A percentile compares a stretch with the other conserved stretches of the same genome.
phyloP scores from a whole-genome alignment of 2,797 vertebrate genomes.

The Oreortyx pictus region DNA sequence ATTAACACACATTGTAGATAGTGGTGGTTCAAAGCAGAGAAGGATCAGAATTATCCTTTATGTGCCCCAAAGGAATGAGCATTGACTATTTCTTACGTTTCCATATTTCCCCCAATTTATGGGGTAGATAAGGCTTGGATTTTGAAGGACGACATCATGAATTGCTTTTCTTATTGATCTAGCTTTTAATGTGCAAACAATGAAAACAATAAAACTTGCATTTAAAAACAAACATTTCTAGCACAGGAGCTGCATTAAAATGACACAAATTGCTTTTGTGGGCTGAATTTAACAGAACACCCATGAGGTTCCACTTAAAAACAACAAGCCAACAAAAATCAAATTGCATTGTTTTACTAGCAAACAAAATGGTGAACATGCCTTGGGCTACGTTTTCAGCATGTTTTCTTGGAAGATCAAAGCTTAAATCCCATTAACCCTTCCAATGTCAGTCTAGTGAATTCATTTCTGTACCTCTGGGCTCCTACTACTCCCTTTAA shows the following conservation, averaged over 20 bases:
- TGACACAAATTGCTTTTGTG: constrained; percentile 74
- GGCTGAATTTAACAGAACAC: constrained; percentile 73
- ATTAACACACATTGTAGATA: neutral
- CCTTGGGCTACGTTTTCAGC: constrained; percentile 77
- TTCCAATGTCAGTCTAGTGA: constrained; percentile 31
- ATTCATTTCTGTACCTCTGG: constrained; percentile 26
- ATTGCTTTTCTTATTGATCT: constrained; percentile 59
- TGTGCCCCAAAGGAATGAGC: neutral
- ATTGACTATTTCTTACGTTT: neutral
- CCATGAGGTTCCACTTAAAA: constrained; percentile 81
- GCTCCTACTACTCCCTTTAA: neutral
- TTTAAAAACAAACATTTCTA: constrained; percentile 71
- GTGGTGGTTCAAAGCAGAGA: neutral
- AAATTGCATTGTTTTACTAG: constrained; percentile 80
- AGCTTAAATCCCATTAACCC: constrained; percentile 66
- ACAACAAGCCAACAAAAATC: constrained; percentile 77
- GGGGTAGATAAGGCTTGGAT: constrained; percentile 36
- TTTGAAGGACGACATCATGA: neutral
- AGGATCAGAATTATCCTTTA: neutral
- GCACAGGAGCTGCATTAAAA: constrained; percentile 65
- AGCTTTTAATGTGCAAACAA: constrained; percentile 68
- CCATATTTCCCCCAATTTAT: constrained; percentile 31
- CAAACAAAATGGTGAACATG: constrained; percentile 77
- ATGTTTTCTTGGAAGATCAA: constrained; percentile 73
- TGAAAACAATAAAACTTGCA: constrained; percentile 70